Percentiles rank a stretch among this genome's conserved stretches.
phyloP scores from a whole-genome alignment of 1,140 invertebrate genomes.

The Zaprionus africanus region DNA sequence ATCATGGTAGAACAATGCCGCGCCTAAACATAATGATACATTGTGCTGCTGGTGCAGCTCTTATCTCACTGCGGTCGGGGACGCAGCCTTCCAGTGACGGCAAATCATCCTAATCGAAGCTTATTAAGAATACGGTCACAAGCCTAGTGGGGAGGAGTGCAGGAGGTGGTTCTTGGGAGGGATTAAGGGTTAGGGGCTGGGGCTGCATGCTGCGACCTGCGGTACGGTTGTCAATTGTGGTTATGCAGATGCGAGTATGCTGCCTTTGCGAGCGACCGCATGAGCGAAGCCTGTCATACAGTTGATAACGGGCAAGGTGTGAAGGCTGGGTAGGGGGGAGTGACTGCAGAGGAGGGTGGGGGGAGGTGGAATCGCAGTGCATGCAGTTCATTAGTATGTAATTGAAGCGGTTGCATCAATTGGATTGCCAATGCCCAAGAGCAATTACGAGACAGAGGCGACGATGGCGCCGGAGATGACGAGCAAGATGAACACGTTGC shows the following conservation, averaged over 20 bases:
- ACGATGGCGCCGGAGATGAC: slow-evolving; percentile 1
- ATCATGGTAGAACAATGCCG: background rate
- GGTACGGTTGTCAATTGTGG: slow-evolving; percentile 3
- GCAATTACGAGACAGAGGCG: background rate
- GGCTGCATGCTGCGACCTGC: background rate
- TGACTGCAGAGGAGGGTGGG: background rate
- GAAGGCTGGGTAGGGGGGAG: background rate
- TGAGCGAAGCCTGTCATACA: background rate
- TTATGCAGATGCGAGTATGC: slow-evolving; percentile 8
- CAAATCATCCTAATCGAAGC: slow-evolving; percentile 8
- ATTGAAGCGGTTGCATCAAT: slow-evolving; percentile 57
- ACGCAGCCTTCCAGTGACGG: background rate
- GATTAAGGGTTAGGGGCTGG: background rate
- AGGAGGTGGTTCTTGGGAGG: background rate
- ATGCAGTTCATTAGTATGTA: slow-evolving; percentile 65
- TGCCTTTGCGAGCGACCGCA: slow-evolving; percentile 2
- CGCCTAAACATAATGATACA: background rate
- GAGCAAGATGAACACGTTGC: slow-evolving; percentile 2
- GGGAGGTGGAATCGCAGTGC: background rate
- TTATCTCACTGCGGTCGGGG: background rate
- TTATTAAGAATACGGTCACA: background rate
- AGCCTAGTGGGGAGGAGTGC: background rate
- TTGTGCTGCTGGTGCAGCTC: background rate
- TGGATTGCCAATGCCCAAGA: slow-evolving; percentile 56
- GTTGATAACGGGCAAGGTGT: background rate